Percentiles rank a stretch among this genome's conserved stretches.
Evolutionary conservation across 2,797 vertebrate genomes (phyloP).

Genomic region (Rhinatrema bivittatum): DNA sequence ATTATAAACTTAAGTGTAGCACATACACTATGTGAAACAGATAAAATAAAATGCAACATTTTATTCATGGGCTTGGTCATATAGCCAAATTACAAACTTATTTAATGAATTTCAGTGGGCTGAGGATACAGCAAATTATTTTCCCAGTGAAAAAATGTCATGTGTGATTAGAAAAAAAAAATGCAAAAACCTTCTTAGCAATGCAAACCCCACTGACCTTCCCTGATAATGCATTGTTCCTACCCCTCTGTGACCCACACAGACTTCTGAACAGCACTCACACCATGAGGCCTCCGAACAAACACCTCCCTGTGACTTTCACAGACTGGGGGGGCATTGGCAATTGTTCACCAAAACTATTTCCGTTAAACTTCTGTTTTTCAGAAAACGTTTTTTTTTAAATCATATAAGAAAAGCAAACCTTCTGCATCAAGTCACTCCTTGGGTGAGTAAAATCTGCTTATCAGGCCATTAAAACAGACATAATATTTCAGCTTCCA

Average conservation of each 20-base stretch:
- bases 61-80: conserved; percentile 79
- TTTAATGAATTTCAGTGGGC: conserved; percentile 83
- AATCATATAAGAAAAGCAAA: not conserved
- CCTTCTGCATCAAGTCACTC: too few species aligned
- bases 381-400: conserved; percentile 1
- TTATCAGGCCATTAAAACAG: not conserved
- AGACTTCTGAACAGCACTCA: conserved; percentile 2
- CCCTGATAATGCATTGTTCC: conserved; percentile 8
- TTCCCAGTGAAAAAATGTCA: conserved; percentile 50
- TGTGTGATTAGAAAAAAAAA: conserved; percentile 31
- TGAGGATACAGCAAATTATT: conserved; percentile 83
- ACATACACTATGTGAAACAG: conserved; percentile 80
- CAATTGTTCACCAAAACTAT: not conserved
- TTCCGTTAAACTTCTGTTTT: not conserved
- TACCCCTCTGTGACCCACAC: conserved; percentile 6
- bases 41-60: conserved; percentile 81
- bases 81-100: conserved; percentile 92
- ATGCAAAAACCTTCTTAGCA: conserved; percentile 17
- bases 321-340: conserved; percentile 5
- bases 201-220: conserved; percentile 13
- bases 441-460: not conserved
- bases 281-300: conserved; percentile 3
- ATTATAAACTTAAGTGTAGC: conserved; percentile 89
- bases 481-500: not conserved
- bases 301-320: conserved; percentile 1